Evolutionary conservation across 2,113 vertebrate genomes (phyloP).

Genomic region (Menidia beryllina): DNA sequence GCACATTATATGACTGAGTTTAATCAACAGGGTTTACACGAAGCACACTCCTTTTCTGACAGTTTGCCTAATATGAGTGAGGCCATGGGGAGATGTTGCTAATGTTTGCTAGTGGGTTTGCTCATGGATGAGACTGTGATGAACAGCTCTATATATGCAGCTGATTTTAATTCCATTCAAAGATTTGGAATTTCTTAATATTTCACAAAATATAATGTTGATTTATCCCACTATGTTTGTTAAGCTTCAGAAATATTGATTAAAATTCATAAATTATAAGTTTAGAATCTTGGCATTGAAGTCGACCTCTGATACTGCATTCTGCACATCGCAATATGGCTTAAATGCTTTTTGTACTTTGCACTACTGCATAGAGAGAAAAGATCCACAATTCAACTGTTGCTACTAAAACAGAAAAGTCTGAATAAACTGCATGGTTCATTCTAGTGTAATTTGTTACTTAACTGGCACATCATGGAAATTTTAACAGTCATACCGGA

Average conservation of each 20-base stretch:
- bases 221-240: slow-evolving; percentile 4
- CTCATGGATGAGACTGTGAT: slow-evolving; percentile 71
- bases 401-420: slow-evolving; percentile 65
- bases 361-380: slow-evolving; percentile 61
- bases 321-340: slow-evolving; percentile 37
- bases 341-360: slow-evolving; percentile 35
- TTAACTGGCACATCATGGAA: slow-evolving; percentile 85
- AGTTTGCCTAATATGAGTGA: slow-evolving; percentile 77
- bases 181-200: slow-evolving; percentile 49
- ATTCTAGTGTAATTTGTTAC: slow-evolving; percentile 83
- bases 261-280: slow-evolving; percentile 22
- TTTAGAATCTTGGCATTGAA: slow-evolving; percentile 28
- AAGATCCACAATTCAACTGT: slow-evolving; percentile 61
- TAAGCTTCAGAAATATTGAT: slow-evolving; percentile 18
- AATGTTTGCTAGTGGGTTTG: slow-evolving; percentile 81
- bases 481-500: slow-evolving; percentile 97
- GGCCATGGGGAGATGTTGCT: slow-evolving; percentile 74
- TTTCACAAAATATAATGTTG: slow-evolving; percentile 27
- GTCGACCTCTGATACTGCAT: neutral
- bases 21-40: slow-evolving; percentile 65
- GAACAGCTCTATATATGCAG: slow-evolving; percentile 70
- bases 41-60: slow-evolving; percentile 68
- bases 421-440: slow-evolving; percentile 78
- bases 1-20: slow-evolving; percentile 72
- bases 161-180: slow-evolving; percentile 52